A percentile compares a stretch with the other conserved stretches of the same genome.
phyloP scores from a whole-genome alignment of 2,797 vertebrate species.

The Malurus splendens region DNA sequence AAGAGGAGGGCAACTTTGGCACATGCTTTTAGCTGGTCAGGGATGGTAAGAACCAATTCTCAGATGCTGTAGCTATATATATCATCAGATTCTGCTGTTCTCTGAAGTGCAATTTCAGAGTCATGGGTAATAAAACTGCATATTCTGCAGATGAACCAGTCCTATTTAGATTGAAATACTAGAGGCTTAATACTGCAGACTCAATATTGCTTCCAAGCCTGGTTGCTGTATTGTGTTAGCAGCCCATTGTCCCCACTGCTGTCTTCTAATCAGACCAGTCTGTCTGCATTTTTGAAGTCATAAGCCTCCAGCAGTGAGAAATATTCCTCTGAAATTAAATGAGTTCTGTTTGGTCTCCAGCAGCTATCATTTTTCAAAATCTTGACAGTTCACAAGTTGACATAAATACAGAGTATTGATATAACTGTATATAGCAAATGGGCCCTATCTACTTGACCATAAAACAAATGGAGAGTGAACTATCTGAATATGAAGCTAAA shows the following conservation, averaged over 20 bases:
- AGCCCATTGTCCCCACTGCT: neutral
- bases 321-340: slow-evolving; percentile 36
- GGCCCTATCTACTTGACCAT: slow-evolving; percentile 1
- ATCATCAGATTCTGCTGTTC: neutral
- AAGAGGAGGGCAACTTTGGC: neutral
- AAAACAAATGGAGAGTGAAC: slow-evolving; percentile 29
- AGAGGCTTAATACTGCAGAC: neutral
- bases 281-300: slow-evolving; percentile 7
- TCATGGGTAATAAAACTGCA: neutral
- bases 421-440: slow-evolving; percentile 17
- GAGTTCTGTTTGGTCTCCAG: neutral
- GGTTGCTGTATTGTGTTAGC: slow-evolving; percentile 9
- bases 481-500: neutral
- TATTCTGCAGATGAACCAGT: neutral
- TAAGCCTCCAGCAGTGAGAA: slow-evolving; percentile 43
- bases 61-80: neutral
- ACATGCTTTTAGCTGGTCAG: neutral
- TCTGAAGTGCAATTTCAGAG: neutral
- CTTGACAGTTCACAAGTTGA: slow-evolving; percentile 8
- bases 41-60: neutral
- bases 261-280: slow-evolving; percentile 42
- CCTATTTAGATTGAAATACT: neutral
- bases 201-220: neutral
- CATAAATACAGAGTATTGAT: slow-evolving; percentile 25
- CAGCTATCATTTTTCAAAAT: slow-evolving; percentile 39